Conservation (phyloP, 2,888 invertebrate species). For the Myathropa florea region DNA sequence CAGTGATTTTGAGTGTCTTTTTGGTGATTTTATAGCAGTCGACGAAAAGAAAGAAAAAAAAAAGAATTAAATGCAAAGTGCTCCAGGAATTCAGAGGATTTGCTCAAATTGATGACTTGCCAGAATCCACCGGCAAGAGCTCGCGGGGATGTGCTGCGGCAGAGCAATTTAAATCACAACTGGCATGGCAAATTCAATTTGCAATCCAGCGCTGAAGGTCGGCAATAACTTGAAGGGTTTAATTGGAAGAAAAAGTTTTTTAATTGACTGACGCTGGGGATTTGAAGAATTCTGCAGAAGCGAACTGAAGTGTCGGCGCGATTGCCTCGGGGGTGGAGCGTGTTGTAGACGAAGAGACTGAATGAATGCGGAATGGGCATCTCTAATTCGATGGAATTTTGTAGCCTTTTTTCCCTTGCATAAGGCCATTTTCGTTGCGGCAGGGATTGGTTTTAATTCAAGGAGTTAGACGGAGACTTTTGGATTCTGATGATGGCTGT, state of each 20-base stretch:
- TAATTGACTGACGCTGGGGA: background rate
- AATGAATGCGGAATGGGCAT: background rate
- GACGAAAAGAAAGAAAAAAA: too few relatives aligned
- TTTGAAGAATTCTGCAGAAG: background rate
- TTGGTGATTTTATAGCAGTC: background rate
- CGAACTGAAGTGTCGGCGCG: background rate
- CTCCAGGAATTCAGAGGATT: background rate
- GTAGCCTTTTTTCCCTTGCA: background rate
- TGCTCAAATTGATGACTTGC: background rate
- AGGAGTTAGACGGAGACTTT: background rate
- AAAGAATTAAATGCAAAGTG: background rate
- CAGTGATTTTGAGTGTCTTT: background rate
- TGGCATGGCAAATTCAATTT: background rate
- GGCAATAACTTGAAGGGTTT: conserved; percentile 1
- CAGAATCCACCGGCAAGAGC: background rate
- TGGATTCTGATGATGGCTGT: background rate
- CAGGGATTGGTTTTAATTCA: background rate
- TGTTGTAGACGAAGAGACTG: background rate
- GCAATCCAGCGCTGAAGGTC: background rate
- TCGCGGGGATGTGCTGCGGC: background rate
- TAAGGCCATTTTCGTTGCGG: background rate
- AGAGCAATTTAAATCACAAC: background rate
- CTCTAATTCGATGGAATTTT: background rate
- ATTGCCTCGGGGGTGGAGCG: background rate
- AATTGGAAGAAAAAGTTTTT: background rate